phyloP scores from a whole-genome alignment of 2,113 vertebrate genomes.

The Lichenostomus cassidix region DNA sequence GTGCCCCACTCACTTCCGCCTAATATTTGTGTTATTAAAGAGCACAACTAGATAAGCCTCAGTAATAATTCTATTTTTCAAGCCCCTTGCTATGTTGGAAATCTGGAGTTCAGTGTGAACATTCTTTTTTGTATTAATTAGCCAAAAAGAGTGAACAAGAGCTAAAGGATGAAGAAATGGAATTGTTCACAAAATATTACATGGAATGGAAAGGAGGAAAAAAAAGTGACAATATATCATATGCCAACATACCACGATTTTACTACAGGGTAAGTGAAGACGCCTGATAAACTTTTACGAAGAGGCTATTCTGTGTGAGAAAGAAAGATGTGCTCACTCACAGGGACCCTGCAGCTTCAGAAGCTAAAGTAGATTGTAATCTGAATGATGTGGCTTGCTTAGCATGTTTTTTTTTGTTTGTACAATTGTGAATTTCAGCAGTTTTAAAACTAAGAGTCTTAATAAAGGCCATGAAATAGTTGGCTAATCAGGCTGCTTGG shows the following conservation, averaged over 20 bases:
- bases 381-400: background rate
- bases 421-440: background rate
- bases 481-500: background rate
- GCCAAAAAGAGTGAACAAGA: conserved; percentile 85
- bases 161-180: conserved; percentile 89
- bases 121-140: conserved; percentile 60
- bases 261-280: conserved; percentile 88
- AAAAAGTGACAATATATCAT: conserved; percentile 75
- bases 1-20: accelerated
- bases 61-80: background rate
- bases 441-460: background rate
- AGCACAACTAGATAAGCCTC: background rate
- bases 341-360: background rate
- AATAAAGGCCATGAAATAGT: background rate
- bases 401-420: background rate
- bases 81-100: accelerated
- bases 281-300: background rate
- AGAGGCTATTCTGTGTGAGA: background rate
- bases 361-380: background rate
- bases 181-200: conserved; percentile 91
- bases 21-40: no score
- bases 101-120: background rate
- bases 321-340: background rate
- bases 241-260: conserved; percentile 90
- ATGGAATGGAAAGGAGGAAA: conserved; percentile 89